Percentiles rank a stretch among this genome's conserved stretches.
phyloP scores from a whole-genome alignment of 2,888 invertebrate genomes.

The Isoperla grammatica region DNA sequence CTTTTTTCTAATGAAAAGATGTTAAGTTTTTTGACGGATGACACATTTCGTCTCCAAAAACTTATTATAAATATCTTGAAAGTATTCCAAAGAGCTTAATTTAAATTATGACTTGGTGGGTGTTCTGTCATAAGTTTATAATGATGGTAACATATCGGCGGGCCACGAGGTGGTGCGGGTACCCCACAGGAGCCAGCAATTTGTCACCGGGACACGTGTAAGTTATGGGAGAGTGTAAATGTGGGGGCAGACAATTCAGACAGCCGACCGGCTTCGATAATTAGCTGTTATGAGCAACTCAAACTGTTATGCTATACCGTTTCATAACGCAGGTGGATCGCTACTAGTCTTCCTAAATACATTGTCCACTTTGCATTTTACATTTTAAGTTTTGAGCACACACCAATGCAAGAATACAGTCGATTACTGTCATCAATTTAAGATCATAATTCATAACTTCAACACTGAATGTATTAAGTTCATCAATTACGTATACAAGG shows the following conservation, averaged over 20 bases:
- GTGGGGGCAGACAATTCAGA: conserved; percentile 10
- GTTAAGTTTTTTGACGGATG: background rate
- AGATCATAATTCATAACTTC: too few relatives aligned
- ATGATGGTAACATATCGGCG: conserved; percentile 17
- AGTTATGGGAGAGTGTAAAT: conserved; percentile 9
- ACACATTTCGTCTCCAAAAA: background rate
- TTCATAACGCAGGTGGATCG: conserved; percentile 24
- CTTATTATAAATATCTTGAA: background rate
- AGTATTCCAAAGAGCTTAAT: background rate
- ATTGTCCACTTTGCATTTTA: background rate
- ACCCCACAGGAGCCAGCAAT: too few relatives aligned
- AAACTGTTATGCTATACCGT: conserved; percentile 23
- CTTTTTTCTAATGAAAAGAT: background rate
- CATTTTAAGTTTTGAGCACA: too few relatives aligned
- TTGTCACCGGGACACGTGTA: conserved; percentile 25
- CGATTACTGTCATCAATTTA: too few relatives aligned
- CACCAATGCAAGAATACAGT: too few relatives aligned
- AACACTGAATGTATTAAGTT: too few relatives aligned
- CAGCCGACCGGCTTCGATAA: conserved; percentile 20
- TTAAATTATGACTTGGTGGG: conserved; percentile 1
- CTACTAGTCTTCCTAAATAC: conserved; percentile 9
- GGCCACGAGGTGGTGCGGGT: background rate
- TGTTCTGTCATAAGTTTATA: conserved; percentile 19
- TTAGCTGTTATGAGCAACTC: conserved; percentile 19
- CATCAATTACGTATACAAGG: too few relatives aligned